Base-by-base conservation (phyloP, 2,888 invertebrate species). In the Syritta pipiens region DNA sequence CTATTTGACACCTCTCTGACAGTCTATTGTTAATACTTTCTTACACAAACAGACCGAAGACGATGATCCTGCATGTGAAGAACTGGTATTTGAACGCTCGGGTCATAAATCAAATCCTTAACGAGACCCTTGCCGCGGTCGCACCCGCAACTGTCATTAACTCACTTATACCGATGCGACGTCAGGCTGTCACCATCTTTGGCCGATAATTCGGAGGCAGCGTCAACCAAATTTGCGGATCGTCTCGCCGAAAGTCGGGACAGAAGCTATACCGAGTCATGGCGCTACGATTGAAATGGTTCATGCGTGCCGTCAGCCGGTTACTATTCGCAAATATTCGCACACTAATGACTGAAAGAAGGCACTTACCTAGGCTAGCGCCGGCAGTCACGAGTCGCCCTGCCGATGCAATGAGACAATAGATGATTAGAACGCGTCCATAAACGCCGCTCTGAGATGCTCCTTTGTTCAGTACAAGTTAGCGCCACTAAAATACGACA, bases 161-260 rank as follows among this genome's bases (percentile, higher is more conserved):
- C 48, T 75, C 42, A 68, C 53, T 51, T 37, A 63, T 49, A 48
- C 49, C 69, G 35, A 6, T 42, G 14, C 35, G 7, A 19, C 3
- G 62, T 55, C 63, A 37, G 48, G 17, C 14, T 42, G 75, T 42
- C 69, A 74, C 51, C 67, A 59, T 28, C n/a, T 7, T 30, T 35
- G 30, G 28, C 12, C 26, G 51, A 44, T 48, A 53, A 48, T 32
- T 40, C 10, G 3, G 28, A 30, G 14, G 17, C 60, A 14, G 19
- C 19, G 48, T 35, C 17, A 37, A 53, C 28, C 10, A 37, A 44
- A 63, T 51, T 71, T 71, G 76, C 76, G 76, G 40, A 46, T 44
- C 26, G 75, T 76, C 75, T 76, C 69, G 69, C 62, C 55, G 30
- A 30, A 10, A 59, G 76, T 63, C 76, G 71, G 71, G 71, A 76